Evolutionary conservation across 2,888 invertebrate genomes (phyloP), one percentile per base, ranked within the genome.

Genomic region (Harmothoe impar): DNA sequence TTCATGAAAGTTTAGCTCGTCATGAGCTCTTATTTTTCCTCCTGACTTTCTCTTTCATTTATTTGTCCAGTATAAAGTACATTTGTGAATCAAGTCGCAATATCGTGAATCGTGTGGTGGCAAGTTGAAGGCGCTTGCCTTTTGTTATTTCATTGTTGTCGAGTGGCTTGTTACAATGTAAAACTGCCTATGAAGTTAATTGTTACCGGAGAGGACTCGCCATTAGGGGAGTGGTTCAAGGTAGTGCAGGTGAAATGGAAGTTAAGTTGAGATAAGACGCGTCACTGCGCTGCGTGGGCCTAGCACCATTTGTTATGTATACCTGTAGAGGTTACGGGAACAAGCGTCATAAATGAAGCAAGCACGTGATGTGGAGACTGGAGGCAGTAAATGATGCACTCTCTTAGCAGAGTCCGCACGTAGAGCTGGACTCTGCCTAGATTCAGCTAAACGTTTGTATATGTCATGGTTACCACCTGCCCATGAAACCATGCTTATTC

Each of bases 91-190:
- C 23, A 43, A 33, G 81, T 81, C 81, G 81, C 81, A 43, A 20
- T 81, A 81, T 81, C 81, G 81, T 81, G 81, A 81, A 43, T 81
- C 5, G 81, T 81, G 81, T 81, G 81, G 29, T 86, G 86, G 86
- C 54, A 86, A 54, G 86, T 54, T 17, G 81, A 54, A 54, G 56
- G 86, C 54, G 86, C 86, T 54, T 86, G 86, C 29, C 86, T 86
- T 62, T 81, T 86, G 86, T 86, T 86, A 86, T 54, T 86, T 86
- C 52, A 86, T 86, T 86, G 86, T 86, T 86, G 86, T 86, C 86
- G 31, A 86, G 86, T 86, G 86, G 86, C 86, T 86, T 86, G 86
- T 86, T 86, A 86, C 23, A 54, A 81, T 81, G 81, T 43, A 33
- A 43, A 81, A 33, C 81, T 33, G 33, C 43, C 81, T 81, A 81